These are phyloP conservation scores for Mactra quadrangularis DNA, from an alignment of 1,140 invertebrate genomes.

Conservation along the genomic window DNA sequence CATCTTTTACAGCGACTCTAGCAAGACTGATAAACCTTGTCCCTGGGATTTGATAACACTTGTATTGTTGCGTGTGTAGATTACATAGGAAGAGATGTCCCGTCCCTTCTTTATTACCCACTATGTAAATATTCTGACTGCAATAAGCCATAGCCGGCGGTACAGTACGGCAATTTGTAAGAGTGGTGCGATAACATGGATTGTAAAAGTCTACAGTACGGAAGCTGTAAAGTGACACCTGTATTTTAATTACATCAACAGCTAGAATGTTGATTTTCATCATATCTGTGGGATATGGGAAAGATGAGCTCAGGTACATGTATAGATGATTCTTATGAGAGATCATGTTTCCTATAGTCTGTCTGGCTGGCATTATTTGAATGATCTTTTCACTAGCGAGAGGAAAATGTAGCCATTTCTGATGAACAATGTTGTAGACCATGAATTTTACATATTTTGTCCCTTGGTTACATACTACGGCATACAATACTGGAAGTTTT, in stretches of 20 bases:
- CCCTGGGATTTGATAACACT: conserved; percentile 80
- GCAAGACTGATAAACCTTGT: conserved; percentile 80
- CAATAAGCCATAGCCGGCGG: conserved; percentile 80
- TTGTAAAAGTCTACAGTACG: conserved; percentile 79
- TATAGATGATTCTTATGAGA: conserved; percentile 76
- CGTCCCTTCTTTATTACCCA: conserved; percentile 80
- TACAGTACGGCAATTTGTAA: conserved; percentile 79
- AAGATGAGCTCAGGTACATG: conserved; percentile 80
- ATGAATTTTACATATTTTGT: conserved; percentile 80
- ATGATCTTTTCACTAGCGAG: conserved; percentile 75
- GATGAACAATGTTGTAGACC: conserved; percentile 76
- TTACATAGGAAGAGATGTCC: conserved; percentile 81
- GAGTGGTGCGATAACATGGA: conserved; percentile 79
- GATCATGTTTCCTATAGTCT: conserved; percentile 79
- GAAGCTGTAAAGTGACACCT: conserved; percentile 78
- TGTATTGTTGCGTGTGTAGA: conserved; percentile 77
- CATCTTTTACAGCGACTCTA: conserved; percentile 75
- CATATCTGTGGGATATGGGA: conserved; percentile 82
- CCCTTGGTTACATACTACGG: conserved; percentile 79
- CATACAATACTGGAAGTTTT: conserved; percentile 70
- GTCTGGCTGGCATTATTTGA: conserved; percentile 77
- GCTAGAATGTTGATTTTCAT: conserved; percentile 80
- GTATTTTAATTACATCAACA: conserved; percentile 75
- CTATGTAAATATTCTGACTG: conserved; percentile 76
- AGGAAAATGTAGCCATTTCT: conserved; percentile 79